Conservation (phyloP, 2,113 vertebrate species). For the Rhinoptilus africanus region DNA sequence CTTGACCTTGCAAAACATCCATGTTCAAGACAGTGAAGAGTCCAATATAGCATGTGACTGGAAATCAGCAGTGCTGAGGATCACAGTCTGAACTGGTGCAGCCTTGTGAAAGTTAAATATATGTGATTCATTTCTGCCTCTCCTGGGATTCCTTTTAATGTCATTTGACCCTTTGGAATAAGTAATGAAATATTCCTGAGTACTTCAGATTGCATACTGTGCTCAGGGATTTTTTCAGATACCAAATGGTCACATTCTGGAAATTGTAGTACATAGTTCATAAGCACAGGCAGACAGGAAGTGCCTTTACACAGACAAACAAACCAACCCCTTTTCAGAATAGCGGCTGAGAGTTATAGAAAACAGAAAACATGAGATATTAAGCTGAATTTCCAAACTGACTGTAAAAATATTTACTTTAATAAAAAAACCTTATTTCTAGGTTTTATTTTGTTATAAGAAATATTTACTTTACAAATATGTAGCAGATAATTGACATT, state of each 20-base stretch:
- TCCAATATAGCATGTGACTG: neutral
- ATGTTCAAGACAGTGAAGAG: neutral
- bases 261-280: neutral
- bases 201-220: neutral
- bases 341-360: neutral
- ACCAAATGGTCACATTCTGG: neutral
- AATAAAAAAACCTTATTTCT: neutral
- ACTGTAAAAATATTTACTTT: neutral
- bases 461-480: neutral
- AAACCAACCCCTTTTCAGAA: neutral
- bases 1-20: neutral
- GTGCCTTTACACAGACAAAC: neutral
- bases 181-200: neutral
- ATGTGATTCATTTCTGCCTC: neutral
- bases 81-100: neutral
- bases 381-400: neutral
- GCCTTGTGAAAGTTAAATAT: neutral
- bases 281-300: neutral
- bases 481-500: neutral
- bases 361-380: neutral
- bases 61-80: neutral
- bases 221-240: neutral
- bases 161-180: neutral
- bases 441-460: neutral
- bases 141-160: neutral